Evolutionary conservation across 2,113 vertebrate species (phyloP).

Genomic region (Pycnonotus jocosus): DNA sequence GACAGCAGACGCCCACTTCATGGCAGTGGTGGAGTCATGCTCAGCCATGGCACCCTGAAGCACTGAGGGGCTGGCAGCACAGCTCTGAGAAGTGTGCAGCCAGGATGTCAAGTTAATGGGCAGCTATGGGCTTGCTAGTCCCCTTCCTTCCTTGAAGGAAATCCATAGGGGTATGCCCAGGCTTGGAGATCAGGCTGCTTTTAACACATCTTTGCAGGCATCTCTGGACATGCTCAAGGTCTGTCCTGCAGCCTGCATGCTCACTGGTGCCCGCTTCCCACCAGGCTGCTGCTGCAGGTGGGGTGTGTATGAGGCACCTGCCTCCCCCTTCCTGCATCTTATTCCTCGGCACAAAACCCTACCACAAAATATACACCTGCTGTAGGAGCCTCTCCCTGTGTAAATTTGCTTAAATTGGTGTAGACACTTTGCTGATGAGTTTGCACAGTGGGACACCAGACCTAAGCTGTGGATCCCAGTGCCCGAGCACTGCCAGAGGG

Average conservation of each 20-base stretch:
- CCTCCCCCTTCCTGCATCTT: neutral
- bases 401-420: neutral
- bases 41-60: neutral
- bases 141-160: neutral
- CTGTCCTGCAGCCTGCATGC: fast-evolving
- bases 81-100: neutral
- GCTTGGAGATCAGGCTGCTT: neutral
- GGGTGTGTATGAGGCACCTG: neutral
- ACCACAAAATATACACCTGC: neutral
- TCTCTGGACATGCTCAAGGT: fast-evolving
- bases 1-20: neutral
- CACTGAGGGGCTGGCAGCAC: fast-evolving
- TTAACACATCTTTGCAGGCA: fast-evolving
- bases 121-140: neutral
- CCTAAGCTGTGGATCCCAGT: neutral
- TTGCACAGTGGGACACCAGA: neutral
- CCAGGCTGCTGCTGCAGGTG: neutral
- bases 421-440: neutral
- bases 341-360: neutral
- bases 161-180: fast-evolving
- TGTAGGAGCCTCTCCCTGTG: neutral
- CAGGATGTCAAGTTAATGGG: fast-evolving
- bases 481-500: neutral
- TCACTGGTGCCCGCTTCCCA: fast-evolving
- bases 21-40: neutral